Conservation (phyloP, 2,888 invertebrate genomes). For the Nomada ruficornis region DNA sequence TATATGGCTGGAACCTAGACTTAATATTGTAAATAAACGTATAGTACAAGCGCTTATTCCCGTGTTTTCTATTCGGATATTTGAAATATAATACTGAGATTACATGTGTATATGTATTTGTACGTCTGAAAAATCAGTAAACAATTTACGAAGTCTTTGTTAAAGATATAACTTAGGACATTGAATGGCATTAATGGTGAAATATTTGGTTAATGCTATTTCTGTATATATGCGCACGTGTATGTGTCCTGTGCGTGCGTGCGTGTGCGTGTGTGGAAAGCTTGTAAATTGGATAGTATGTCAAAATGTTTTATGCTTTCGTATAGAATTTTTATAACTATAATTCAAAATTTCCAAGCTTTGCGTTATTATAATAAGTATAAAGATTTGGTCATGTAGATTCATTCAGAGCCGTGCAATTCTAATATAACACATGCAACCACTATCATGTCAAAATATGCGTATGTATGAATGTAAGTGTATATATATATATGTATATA, state of each 20-base stretch:
- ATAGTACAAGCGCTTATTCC: conserved; percentile 6
- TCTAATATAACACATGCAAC: too few relatives aligned
- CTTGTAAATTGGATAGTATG: not conserved
- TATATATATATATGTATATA: too few relatives aligned
- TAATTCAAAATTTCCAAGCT: not conserved
- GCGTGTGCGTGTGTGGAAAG: not conserved
- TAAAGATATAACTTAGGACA: conserved; percentile 1
- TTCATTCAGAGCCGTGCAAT: too few relatives aligned
- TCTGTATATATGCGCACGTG: not conserved
- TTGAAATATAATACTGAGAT: not conserved
- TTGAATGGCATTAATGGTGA: not conserved
- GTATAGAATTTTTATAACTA: conserved; percentile 52
- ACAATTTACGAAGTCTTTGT: not conserved
- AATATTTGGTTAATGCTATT: conserved; percentile 11
- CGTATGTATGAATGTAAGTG: too few relatives aligned
- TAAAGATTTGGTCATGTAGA: too few relatives aligned
- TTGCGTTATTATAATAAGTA: not conserved
- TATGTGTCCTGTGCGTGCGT: not conserved
- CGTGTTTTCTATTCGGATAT: conserved; percentile 11
- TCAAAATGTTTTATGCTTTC: conserved; percentile 58
- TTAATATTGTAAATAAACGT: conserved; percentile 16
- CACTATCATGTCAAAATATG: too few relatives aligned
- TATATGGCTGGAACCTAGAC: conserved; percentile 18
- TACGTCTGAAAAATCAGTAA: not conserved
- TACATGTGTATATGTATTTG: not conserved